Evolutionary conservation across 2,113 vertebrate genomes (phyloP), one percentile per base, ranked within the genome.

Genomic region (Tonatia bakeri): DNA sequence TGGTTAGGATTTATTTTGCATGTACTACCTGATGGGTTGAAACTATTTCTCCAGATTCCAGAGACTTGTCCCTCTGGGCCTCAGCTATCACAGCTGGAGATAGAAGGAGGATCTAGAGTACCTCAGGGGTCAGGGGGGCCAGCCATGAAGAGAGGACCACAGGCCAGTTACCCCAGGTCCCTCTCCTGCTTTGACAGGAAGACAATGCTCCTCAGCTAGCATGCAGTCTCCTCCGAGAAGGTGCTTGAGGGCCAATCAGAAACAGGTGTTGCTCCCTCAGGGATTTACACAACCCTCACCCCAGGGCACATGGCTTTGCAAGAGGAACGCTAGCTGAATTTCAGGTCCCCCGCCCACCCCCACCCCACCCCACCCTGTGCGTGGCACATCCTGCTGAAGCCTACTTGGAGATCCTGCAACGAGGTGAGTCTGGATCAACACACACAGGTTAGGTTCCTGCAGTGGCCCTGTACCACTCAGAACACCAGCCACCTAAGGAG

Each of bases 251-350:
- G 76, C 33, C 33, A 43, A 45, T 52, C 61, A 88, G 38, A 85
- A 88, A 90, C 75, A 92, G 59, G 79, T 92, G 81, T 47, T 77
- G 40, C 38, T 59, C 36, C n/a, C 47, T 93, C 19, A 52, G 50
- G 28, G 59, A 28, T 86, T 94, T 56, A 54, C 12, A 40, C 20
- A 77, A 17, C 19, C 61, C 33, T 87, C 52, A 69, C 36, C 52
- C 19, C 77, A 56, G 72, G 70, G 56, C 59, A 72, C 22, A 17
- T 0, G 6, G n/a, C 52, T 95, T 85, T 28, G 26, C 11, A 24
- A 54, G 65, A 90, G 59, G 75, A 90, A 75, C 13, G 4, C 65
- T 45, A 89, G 40, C 31, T 91, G 91, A 88, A 73, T 59, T 82
- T 40, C 33, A 64, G 77, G 3, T 3, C 26, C 59, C 9, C 56